Conservation (phyloP, 2,113 vertebrate species). For the Hemibagrus wyckioides region DNA sequence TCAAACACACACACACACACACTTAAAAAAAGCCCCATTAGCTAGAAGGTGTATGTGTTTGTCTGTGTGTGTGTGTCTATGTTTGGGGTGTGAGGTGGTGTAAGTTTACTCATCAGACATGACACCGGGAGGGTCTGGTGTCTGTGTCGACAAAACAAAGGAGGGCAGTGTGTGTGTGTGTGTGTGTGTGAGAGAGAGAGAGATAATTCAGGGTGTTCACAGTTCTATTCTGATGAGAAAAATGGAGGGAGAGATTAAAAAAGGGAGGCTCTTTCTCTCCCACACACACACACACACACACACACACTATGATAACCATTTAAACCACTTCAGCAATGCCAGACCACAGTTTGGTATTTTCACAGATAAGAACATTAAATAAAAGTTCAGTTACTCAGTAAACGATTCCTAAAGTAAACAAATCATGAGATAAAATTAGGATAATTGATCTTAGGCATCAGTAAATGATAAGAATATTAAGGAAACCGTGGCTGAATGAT, state of each 20-base stretch:
- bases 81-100: background rate
- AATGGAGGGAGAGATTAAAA: background rate
- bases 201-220: background rate
- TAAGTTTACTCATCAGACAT: conserved; percentile 4
- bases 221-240: background rate
- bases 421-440: background rate
- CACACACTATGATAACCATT: background rate
- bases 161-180: conserved; percentile 7
- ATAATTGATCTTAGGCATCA: background rate
- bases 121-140: background rate
- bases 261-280: background rate
- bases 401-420: background rate
- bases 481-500: too few relatives aligned
- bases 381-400: background rate
- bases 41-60: background rate
- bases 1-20: background rate
- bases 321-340: background rate
- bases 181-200: background rate
- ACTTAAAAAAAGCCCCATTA: background rate
- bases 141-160: background rate
- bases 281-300: background rate
- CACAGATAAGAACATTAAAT: background rate
- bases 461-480: background rate
- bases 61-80: background rate
- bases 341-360: background rate